Conservation (phyloP, 2,888 invertebrate genomes). For the Drosophila cognata region DNA sequence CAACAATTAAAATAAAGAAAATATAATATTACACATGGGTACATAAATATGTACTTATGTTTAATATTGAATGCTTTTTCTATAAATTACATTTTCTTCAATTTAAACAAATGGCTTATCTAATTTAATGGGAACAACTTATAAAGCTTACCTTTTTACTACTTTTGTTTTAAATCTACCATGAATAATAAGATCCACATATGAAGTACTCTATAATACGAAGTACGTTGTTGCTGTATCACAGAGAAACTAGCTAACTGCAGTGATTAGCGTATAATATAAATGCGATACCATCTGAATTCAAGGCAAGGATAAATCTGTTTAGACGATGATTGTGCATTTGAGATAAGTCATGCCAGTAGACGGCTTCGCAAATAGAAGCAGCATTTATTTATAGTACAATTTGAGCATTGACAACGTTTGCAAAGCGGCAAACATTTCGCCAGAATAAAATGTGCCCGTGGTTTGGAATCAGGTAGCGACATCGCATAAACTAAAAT, state of each 20-base stretch:
- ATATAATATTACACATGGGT: too few species aligned
- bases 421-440: slow-evolving; percentile 39
- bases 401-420: slow-evolving; percentile 52
- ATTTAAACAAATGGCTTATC: background rate
- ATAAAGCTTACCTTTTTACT: background rate
- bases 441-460: slow-evolving; percentile 43
- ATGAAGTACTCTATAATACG: too few species aligned
- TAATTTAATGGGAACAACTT: background rate
- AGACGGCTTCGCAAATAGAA: slow-evolving; percentile 36
- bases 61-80: background rate
- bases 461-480: slow-evolving; percentile 64
- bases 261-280: slow-evolving; percentile 4
- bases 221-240: too few species aligned
- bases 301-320: background rate
- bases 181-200: background rate
- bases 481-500: slow-evolving; percentile 78
- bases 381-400: slow-evolving; percentile 29
- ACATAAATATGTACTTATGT: background rate
- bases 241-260: background rate
- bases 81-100: background rate
- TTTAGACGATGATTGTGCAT: slow-evolving; percentile 4
- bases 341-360: slow-evolving; percentile 22
- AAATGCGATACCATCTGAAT: slow-evolving; percentile 3
- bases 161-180: background rate
- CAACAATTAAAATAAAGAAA: background rate